Evolutionary conservation across 2,113 vertebrate species (phyloP).

Genomic region (Aleadryas rufinucha): DNA sequence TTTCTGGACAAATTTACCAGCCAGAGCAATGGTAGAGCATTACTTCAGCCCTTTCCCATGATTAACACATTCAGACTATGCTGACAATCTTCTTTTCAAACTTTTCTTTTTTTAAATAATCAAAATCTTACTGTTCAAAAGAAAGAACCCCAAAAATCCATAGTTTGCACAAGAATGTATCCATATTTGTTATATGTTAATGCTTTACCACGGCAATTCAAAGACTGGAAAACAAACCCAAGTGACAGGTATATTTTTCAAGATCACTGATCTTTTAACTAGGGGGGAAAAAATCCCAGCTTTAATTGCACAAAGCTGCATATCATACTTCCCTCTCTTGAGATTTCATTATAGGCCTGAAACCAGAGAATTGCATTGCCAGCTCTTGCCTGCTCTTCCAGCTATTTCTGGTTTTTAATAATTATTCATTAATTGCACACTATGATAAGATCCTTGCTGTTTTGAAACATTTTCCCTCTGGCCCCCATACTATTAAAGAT

Average conservation of each 20-base stretch:
- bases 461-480: conserved; percentile 81
- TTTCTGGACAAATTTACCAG: neutral
- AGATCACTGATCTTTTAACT: conserved; percentile 59
- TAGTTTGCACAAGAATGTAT: neutral
- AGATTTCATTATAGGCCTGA: conserved; percentile 71
- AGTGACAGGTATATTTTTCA: conserved; percentile 39
- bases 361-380: conserved; percentile 61
- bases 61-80: neutral
- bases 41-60: neutral
- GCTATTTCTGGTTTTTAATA: conserved; percentile 80
- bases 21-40: neutral
- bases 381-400: conserved; percentile 70
- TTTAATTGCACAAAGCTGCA: conserved; percentile 60
- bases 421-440: conserved; percentile 81
- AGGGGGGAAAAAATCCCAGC: neutral
- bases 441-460: conserved; percentile 80
- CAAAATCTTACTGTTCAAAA: neutral
- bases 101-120: neutral
- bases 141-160: neutral
- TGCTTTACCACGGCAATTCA: neutral
- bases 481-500: conserved; percentile 77
- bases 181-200: neutral
- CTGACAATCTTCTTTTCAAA: neutral
- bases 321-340: conserved; percentile 56
- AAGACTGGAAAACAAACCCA: conserved; percentile 21